Percentiles rank a stretch among this genome's conserved stretches.
Evolutionary conservation across 1,140 invertebrate genomes (phyloP).

Genomic region (Linepithema humile): DNA sequence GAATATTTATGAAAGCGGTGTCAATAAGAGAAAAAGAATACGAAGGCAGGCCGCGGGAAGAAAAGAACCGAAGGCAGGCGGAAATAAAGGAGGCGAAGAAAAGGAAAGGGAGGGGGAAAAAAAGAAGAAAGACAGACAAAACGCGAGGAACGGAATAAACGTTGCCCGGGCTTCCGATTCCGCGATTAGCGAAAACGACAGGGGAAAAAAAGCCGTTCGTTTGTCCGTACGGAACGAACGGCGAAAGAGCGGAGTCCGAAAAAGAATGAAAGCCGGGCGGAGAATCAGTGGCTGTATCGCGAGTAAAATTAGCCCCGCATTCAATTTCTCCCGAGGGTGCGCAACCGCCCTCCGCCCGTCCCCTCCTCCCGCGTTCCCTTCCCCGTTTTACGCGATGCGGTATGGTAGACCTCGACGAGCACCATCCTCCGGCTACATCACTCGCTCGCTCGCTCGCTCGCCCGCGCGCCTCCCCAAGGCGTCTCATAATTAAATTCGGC

Average conservation of each 20-base stretch:
- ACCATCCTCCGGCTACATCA: slow-evolving; percentile 58
- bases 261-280: slow-evolving; percentile 56
- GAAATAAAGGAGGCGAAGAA: neutral
- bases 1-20: slow-evolving; percentile 72
- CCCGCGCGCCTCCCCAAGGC: slow-evolving; percentile 78
- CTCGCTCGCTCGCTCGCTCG: slow-evolving; percentile 34
- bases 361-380: slow-evolving; percentile 33
- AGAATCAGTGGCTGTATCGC: slow-evolving; percentile 75
- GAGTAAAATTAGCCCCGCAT: slow-evolving; percentile 83
- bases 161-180: slow-evolving; percentile 57
- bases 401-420: slow-evolving; percentile 62
- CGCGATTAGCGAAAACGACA: slow-evolving; percentile 61
- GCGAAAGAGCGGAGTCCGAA: slow-evolving; percentile 40
- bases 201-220: slow-evolving; percentile 62
- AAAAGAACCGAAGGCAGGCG: neutral
- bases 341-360: slow-evolving; percentile 19
- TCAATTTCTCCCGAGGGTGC: slow-evolving; percentile 82
- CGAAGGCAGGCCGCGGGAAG: slow-evolving; percentile 1
- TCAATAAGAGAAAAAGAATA: slow-evolving; percentile 54
- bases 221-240: slow-evolving; percentile 56
- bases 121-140: slow-evolving; percentile 5
- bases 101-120: neutral
- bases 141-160: slow-evolving; percentile 54
- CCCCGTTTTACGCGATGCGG: slow-evolving; percentile 6
- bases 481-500: slow-evolving; percentile 84